phyloP scores from a whole-genome alignment of 2,113 vertebrate species.

The Halichoerus grypus region DNA sequence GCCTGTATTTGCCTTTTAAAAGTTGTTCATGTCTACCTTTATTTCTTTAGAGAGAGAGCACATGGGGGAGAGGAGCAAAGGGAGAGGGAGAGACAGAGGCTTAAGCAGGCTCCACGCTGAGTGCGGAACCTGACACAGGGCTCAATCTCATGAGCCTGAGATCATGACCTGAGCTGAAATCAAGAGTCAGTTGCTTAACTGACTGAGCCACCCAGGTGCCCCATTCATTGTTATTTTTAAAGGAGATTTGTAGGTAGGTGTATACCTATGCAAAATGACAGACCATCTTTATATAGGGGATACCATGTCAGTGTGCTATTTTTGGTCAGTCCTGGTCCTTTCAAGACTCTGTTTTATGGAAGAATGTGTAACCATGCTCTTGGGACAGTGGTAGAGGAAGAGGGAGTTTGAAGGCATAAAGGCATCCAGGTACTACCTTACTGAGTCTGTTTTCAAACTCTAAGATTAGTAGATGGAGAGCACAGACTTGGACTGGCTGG shows the following conservation, averaged over 20 bases:
- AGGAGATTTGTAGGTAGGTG: not conserved
- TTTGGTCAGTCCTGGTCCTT: not conserved
- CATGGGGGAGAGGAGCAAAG: not conserved
- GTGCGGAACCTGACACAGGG: fast-evolving
- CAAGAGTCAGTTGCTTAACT: not conserved
- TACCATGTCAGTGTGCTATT: not conserved
- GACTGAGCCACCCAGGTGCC: not conserved
- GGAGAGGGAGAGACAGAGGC: not conserved
- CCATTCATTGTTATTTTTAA: not conserved
- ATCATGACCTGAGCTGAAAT: not conserved
- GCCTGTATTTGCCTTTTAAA: not conserved
- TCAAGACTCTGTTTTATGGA: not conserved
- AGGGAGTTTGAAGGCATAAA: not conserved
- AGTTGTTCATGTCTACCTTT: not conserved
- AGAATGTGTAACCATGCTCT: not conserved
- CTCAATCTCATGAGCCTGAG: not conserved
- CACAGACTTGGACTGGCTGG: not conserved
- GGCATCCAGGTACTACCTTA: not conserved
- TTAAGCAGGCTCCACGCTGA: not conserved
- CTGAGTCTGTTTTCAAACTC: not conserved
- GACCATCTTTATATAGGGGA: not conserved
- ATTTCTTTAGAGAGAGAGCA: not conserved
- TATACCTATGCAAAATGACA: not conserved
- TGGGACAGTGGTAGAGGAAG: not conserved
- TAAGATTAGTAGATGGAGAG: not conserved